Base-by-base conservation (phyloP, 2,888 invertebrate genomes). In the Argyresthia albistria region DNA sequence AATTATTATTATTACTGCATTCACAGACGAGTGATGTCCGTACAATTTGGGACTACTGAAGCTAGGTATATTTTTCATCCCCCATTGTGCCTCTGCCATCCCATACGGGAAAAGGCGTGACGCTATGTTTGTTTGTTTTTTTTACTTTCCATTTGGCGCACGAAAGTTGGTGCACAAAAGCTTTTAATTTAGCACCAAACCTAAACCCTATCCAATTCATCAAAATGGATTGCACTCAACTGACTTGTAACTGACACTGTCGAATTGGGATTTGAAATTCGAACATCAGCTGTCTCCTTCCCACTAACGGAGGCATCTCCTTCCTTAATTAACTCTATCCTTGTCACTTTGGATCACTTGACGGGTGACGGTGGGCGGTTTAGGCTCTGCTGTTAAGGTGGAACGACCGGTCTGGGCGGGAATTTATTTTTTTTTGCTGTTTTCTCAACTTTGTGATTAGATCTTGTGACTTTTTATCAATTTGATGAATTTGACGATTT, bases 331-430 rank as follows among this genome's bases (percentile, higher is more conserved):
- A 69, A 70, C 69, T 67, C 57, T 55, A 56, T 59, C 64, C 65
- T 35, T 67, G 76, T 71, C 74, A 69, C 69, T 71, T 67, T 25
- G 63, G 67, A 67, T 69, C 67, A 74, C 77, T 79, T 75, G 77
- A 78, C 68, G 69, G 35, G 10, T n/a, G 8, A 12, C n/a, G 35
- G 8, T 35, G n/a, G 12, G 35, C 35, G 35, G 4, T 12, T 12
- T 35, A 35, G 47, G 11, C 47, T 12, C 9, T 8, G 7, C 11
- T 4, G 47, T 35, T 47, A 12, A 6, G 6, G 25, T n/a, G n/a
- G n/a, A n/a, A n/a, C n/a, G n/a, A n/a, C n/a, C n/a, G n/a, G n/a
- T n/a, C n/a, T n/a, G n/a, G n/a, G n/a, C n/a, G n/a, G n/a, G n/a
- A n/a, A n/a, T n/a, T n/a, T n/a, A n/a, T n/a, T n/a, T n/a, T n/a